Percentiles rank a stretch among this genome's conserved stretches.
These are phyloP conservation scores for Papilio demoleus DNA, from an alignment of 2,888 invertebrate genomes.

Conservation along the genomic window DNA sequence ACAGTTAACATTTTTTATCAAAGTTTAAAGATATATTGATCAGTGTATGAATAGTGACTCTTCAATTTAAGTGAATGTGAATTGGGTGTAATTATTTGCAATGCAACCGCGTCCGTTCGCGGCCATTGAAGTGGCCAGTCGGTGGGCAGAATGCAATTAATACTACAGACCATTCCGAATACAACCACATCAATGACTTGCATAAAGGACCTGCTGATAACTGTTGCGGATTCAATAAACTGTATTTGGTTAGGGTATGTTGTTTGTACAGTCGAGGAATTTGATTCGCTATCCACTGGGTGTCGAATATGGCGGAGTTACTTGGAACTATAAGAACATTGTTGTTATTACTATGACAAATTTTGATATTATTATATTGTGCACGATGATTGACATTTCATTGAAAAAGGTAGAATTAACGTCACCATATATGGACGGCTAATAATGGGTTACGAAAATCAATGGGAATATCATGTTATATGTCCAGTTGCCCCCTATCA, in stretches of 20 bases:
- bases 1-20: too few species aligned
- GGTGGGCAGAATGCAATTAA: slow-evolving; percentile 16
- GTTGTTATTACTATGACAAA: too few species aligned
- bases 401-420: too few species aligned
- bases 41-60: neutral
- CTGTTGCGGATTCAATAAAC: slow-evolving; percentile 15
- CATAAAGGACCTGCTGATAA: slow-evolving; percentile 21
- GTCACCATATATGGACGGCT: too few species aligned
- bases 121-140: slow-evolving; percentile 1
- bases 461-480: too few species aligned
- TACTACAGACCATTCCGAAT: neutral
- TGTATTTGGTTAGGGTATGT: neutral
- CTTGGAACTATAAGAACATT: neutral
- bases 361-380: too few species aligned
- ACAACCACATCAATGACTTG: neutral
- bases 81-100: neutral
- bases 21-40: too few species aligned
- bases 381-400: too few species aligned
- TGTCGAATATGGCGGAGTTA: neutral
- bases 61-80: neutral
- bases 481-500: too few species aligned
- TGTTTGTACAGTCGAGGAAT: neutral
- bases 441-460: too few species aligned
- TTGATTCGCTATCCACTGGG: neutral
- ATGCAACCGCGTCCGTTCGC: slow-evolving; percentile 13